Base-by-base conservation (phyloP, 2,888 invertebrate species). In the Hirudinaria manillensis region DNA sequence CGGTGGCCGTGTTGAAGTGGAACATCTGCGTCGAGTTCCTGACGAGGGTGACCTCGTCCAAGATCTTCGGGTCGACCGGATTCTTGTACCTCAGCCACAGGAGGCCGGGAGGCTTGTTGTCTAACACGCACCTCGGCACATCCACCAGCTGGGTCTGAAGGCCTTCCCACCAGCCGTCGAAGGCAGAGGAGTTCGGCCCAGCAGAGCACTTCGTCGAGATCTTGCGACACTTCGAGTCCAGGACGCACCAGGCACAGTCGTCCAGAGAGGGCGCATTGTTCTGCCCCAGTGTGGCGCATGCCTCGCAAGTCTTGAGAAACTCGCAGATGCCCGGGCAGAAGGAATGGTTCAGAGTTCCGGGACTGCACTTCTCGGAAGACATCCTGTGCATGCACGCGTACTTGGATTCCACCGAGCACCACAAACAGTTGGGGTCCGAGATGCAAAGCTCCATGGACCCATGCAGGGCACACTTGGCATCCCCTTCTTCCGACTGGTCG, bases 371-470 rank as follows among this genome's bases (percentile, higher is more conserved):
- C 45, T 6, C 45, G 13, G 45, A 45, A 1, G 13, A 45, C 45
- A 79, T 80, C 36, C 82, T 76, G 74, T 82, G 82, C 32, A 83
- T 77, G 77, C 83, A 83, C 0, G 92, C 92, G 82, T 92, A 92
- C 82, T 93, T 93, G 77, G 77, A 89, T 24, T 36, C 51, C 3
- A 29, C 55, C 19, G 71, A 65, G 45, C 74, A 70, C 93, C 93
- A 94, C 21, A 94, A 93, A 83, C 95, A 96, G 85, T 94, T 94
- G 0, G 94, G 93, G 86, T 95, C 93, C 0, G 92, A 91, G 0
- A 92, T 89, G 81, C 93, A 94, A 82, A 92, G 92, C 0, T 77
- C 78, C 16, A 36, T 51, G 6, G 51, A 71, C 13, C 45, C 53
- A 68, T 79, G 76, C 16, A 70, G 55, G 72, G 51, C 0, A 92